phyloP scores from a whole-genome alignment of 2,888 invertebrate genomes.

The Microctonus brassicae region DNA sequence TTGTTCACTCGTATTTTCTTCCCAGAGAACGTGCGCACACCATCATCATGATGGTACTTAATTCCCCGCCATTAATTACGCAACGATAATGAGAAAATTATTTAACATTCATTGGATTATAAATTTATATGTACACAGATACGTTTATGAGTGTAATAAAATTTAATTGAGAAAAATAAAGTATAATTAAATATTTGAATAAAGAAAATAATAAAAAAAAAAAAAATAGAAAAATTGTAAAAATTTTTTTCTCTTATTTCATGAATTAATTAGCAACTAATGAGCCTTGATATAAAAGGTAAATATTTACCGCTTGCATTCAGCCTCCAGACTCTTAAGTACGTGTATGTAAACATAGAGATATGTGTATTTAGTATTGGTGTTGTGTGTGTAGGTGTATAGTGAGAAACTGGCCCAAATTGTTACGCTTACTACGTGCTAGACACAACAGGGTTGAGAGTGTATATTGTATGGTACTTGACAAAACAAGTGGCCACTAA shows the following conservation, averaged over 20 bases:
- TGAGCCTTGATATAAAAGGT: constrained; percentile 7
- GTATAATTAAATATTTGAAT: background rate
- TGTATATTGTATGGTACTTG: constrained; percentile 14
- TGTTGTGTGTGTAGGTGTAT: background rate
- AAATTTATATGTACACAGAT: background rate
- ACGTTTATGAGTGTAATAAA: background rate
- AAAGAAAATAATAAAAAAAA: background rate
- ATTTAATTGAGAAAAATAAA: background rate
- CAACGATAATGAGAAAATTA: constrained; percentile 6
- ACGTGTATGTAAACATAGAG: background rate
- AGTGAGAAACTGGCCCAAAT: background rate
- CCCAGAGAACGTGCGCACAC: background rate
- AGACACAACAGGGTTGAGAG: constrained; percentile 14
- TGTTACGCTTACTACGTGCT: constrained; percentile 18
- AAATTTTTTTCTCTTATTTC: background rate
- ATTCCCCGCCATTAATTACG: background rate
- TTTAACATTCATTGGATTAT: background rate
- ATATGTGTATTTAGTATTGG: background rate
- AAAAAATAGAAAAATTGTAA: background rate
- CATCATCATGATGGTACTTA: background rate
- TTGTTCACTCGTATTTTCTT: constrained; percentile 10
- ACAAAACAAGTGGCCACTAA: constrained; percentile 16
- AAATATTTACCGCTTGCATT: constrained; percentile 11
- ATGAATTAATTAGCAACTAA: constrained; percentile 2
- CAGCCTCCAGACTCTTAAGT: background rate